A percentile compares a stretch with the other conserved stretches of the same genome.
These are phyloP conservation scores for Balearica regulorum DNA, from an alignment of 2,797 vertebrate genomes.

Conservation along the genomic window DNA sequence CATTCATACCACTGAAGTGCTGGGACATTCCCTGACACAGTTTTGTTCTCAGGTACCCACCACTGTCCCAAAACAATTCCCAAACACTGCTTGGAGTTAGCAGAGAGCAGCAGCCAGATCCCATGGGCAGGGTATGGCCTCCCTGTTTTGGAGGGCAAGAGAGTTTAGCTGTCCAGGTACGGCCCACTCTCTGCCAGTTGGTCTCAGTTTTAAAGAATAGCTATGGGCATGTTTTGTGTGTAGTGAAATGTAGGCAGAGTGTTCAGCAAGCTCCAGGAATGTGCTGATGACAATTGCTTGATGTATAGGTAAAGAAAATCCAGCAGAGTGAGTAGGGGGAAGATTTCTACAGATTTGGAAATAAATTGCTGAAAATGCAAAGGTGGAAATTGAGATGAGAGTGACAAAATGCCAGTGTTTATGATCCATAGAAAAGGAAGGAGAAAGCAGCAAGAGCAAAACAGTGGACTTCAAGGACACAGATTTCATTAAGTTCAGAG, in stretches of 20 bases:
- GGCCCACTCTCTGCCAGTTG: background rate
- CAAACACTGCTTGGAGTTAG: background rate
- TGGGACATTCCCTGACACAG: background rate
- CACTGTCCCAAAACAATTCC: background rate
- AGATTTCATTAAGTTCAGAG: background rate
- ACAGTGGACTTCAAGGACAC: background rate
- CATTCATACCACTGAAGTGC: background rate
- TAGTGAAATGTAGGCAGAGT: background rate
- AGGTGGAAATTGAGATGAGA: background rate
- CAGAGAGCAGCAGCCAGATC: background rate
- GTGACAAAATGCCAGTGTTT: background rate
- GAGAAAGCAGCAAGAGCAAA: background rate
- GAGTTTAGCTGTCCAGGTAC: background rate
- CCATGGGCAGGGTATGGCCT: background rate
- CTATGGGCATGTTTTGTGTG: fast-evolving
- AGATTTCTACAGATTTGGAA: background rate
- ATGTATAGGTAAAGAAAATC: background rate
- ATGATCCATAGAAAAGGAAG: background rate
- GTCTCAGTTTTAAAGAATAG: background rate
- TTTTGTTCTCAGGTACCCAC: background rate
- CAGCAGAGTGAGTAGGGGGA: background rate
- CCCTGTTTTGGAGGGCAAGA: background rate
- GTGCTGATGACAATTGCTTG: background rate
- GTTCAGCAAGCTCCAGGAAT: background rate
- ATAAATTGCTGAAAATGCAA: background rate